Conservation (phyloP, 2,797 vertebrate species). For the Sebastes matsubarae region DNA sequence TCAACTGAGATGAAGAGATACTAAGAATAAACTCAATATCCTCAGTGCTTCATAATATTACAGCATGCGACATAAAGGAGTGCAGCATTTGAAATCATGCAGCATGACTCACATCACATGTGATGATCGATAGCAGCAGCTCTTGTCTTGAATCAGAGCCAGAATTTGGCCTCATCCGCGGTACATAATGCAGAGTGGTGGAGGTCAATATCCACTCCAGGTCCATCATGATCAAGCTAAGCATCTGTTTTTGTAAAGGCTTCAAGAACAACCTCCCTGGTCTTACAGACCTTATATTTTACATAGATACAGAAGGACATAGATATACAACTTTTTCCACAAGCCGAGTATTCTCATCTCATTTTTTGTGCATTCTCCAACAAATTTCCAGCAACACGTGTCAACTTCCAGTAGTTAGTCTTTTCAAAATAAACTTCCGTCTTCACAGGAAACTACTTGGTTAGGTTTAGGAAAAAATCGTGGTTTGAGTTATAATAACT, state of each 20-base stretch:
- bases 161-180: slow-evolving; percentile 5
- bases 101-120: neutral
- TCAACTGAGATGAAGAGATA: slow-evolving; percentile 63
- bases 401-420: neutral
- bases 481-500: neutral
- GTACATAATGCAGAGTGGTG: slow-evolving; percentile 11
- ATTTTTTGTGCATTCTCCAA: neutral
- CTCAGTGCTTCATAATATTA: slow-evolving; percentile 23
- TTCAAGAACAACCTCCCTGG: neutral
- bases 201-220: slow-evolving; percentile 5
- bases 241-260: neutral
- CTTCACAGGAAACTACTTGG: too few relatives aligned
- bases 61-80: slow-evolving; percentile 4
- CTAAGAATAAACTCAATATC: slow-evolving; percentile 62
- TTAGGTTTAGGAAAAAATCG: too few relatives aligned
- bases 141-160: slow-evolving; percentile 10
- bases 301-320: neutral
- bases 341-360: neutral
- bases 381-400: neutral
- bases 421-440: too few relatives aligned
- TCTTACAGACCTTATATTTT: neutral
- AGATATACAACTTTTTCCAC: neutral
- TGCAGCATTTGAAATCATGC: slow-evolving; percentile 5
- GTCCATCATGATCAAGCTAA: neutral
- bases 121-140: slow-evolving; percentile 1